These are phyloP conservation scores for Octodonta nipae DNA, from an alignment of 2,888 invertebrate species.

Conservation along the genomic window DNA sequence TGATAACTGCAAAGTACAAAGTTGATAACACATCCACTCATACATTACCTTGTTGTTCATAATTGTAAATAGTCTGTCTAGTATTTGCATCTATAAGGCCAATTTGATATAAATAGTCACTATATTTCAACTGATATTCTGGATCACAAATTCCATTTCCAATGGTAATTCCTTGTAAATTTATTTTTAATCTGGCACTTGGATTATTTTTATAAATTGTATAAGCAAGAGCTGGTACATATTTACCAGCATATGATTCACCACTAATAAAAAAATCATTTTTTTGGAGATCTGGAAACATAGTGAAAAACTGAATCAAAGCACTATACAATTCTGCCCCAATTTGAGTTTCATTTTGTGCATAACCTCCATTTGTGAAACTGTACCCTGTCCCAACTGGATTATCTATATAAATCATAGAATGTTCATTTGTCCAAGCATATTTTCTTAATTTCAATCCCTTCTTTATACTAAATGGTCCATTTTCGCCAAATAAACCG, in stretches of 20 bases:
- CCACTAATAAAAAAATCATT: conserved; percentile 79
- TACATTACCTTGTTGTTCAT: conserved; percentile 44
- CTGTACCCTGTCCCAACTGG: conserved; percentile 81
- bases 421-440: conserved; percentile 67
- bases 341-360: conserved; percentile 64
- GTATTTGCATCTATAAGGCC: conserved; percentile 57
- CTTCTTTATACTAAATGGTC: conserved; percentile 44
- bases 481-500: conserved; percentile 73
- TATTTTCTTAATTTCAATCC: conserved; percentile 47
- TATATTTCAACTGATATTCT: conserved; percentile 59
- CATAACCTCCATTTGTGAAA: conserved; percentile 72
- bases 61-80: conserved; percentile 43
- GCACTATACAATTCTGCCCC: conserved; percentile 66
- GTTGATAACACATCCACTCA: no score
- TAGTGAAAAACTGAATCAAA: conserved; percentile 65
- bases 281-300: conserved; percentile 62
- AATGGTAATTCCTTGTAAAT: conserved; percentile 57
- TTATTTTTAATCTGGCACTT: conserved; percentile 48
- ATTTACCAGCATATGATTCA: conserved; percentile 73
- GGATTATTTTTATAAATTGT: conserved; percentile 55
- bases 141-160: conserved; percentile 75
- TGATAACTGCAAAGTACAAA: no score
- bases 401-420: conserved; percentile 80
- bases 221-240: conserved; percentile 63
- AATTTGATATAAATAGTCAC: conserved; percentile 66